Percentiles rank a stretch among this genome's conserved stretches.
Conservation (phyloP, 2,888 invertebrate species). For the Polyploca ridens region DNA sequence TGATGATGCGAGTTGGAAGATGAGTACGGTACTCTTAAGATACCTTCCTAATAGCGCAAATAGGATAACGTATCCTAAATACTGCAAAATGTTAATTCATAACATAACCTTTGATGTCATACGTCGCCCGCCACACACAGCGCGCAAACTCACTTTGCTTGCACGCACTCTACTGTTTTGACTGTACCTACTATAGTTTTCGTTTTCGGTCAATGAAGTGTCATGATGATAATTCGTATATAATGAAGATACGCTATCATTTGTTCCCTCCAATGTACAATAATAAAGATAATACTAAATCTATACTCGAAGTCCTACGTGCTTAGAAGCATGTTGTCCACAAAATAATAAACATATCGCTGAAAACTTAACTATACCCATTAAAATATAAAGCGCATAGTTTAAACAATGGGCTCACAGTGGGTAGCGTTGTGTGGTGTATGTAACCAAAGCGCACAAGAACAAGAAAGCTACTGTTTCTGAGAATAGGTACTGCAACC, state of each 20-base stretch:
- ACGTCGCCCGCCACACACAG: too few species aligned
- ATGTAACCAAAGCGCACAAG: constrained; percentile 33
- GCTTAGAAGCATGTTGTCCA: constrained; percentile 56
- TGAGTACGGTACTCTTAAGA: too few species aligned
- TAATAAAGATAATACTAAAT: constrained; percentile 24
- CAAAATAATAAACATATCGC: constrained; percentile 37
- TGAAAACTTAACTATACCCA: constrained; percentile 47
- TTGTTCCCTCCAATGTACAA: not conserved
- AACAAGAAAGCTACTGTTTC: constrained; percentile 75
- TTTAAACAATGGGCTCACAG: constrained; percentile 60
- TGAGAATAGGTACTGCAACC: constrained; percentile 53
- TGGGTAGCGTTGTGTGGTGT: constrained; percentile 33
- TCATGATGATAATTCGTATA: not conserved
- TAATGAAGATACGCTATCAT: not conserved
- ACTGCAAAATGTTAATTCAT: too few species aligned
- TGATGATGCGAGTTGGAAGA: too few species aligned
- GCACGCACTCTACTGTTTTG: too few species aligned
- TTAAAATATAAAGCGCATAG: constrained; percentile 33
- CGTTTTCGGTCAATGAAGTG: not conserved
- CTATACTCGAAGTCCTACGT: constrained; percentile 49
- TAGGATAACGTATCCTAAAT: too few species aligned
- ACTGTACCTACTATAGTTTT: too few species aligned
- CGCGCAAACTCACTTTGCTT: too few species aligned
- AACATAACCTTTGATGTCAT: too few species aligned
- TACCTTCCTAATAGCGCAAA: too few species aligned